phyloP scores from a whole-genome alignment of 92 coral and sea anemone species.

The Galaxea fascicularis region DNA sequence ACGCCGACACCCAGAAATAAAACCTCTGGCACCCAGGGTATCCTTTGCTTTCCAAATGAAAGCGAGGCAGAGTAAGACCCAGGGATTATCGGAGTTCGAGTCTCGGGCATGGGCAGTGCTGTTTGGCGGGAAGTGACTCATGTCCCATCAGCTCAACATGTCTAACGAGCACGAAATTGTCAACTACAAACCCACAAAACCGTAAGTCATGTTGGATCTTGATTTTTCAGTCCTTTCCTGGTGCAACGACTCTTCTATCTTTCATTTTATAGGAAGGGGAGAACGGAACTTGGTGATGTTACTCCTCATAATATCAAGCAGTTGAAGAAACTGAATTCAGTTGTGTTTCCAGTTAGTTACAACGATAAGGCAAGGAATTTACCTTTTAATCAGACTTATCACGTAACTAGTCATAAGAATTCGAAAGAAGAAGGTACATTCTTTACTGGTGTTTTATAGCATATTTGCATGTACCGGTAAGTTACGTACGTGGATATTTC shows the following conservation, averaged over 20 bases:
- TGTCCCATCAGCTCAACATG: conserved; percentile 16
- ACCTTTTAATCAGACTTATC: not conserved
- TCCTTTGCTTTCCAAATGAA: too few species aligned
- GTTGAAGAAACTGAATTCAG: conserved; percentile 94
- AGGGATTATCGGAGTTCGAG: not conserved
- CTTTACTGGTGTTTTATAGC: too few species aligned
- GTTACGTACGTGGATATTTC: too few species aligned
- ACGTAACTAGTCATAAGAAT: not conserved
- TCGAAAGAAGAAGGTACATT: not conserved
- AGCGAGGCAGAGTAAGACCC: not conserved
- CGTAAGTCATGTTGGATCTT: conserved; percentile 2
- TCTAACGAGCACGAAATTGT: conserved; percentile 41
- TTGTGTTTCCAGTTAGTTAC: conserved; percentile 97
- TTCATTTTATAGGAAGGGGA: conserved; percentile 66
- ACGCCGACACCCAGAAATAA: too few species aligned
- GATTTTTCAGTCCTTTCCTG: not conserved
- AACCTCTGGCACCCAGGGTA: too few species aligned
- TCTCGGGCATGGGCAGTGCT: conserved; percentile 66
- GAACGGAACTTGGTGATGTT: conserved; percentile 96
- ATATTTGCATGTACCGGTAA: too few species aligned
- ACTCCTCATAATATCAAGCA: conserved; percentile 99
- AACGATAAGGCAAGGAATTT: conserved; percentile 84
- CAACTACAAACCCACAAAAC: conserved; percentile 30
- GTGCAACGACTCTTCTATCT: not conserved
- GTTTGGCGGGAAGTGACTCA: conserved; percentile 79